Percentiles rank a stretch among this genome's conserved stretches.
Evolutionary conservation across 2,797 vertebrate genomes (phyloP).

Genomic region (Neosilurus hyrtlii): DNA sequence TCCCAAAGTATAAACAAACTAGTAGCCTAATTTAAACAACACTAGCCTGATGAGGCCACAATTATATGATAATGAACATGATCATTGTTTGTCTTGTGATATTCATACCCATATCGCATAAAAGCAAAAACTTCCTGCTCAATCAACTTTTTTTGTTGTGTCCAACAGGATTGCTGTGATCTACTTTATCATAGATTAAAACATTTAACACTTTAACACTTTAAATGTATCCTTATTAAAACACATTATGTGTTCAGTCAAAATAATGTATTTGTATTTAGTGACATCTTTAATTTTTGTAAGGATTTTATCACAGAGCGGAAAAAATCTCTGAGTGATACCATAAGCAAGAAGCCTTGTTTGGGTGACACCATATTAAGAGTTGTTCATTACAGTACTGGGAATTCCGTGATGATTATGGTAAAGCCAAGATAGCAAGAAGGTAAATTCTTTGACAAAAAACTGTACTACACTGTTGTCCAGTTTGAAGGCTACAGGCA

Average conservation of each 20-base stretch:
- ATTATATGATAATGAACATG: not conserved
- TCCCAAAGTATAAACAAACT: not conserved
- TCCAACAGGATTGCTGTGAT: not conserved
- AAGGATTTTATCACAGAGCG: not conserved
- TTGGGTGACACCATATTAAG: not conserved
- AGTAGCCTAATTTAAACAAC: not conserved
- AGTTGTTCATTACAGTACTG: slow-evolving; percentile 1
- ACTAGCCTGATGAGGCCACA: not conserved
- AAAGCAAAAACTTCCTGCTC: not conserved
- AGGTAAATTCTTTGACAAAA: slow-evolving; percentile 58
- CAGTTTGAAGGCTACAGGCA: slow-evolving; percentile 65
- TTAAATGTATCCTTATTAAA: not conserved
- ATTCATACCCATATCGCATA: not conserved
- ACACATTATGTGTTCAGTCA: not conserved
- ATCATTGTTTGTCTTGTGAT: not conserved
- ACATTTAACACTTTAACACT: too few species aligned
- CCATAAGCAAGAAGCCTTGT: not conserved
- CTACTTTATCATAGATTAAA: not conserved
- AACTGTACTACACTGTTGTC: slow-evolving; percentile 39
- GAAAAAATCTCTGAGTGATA: not conserved
- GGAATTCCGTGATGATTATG: slow-evolving; percentile 6
- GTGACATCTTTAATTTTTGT: not conserved
- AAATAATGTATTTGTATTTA: not conserved
- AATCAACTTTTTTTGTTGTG: not conserved
- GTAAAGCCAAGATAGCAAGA: not conserved